Evolutionary conservation across 2,113 vertebrate species (phyloP).

Genomic region (Myrmecobius fasciatus): DNA sequence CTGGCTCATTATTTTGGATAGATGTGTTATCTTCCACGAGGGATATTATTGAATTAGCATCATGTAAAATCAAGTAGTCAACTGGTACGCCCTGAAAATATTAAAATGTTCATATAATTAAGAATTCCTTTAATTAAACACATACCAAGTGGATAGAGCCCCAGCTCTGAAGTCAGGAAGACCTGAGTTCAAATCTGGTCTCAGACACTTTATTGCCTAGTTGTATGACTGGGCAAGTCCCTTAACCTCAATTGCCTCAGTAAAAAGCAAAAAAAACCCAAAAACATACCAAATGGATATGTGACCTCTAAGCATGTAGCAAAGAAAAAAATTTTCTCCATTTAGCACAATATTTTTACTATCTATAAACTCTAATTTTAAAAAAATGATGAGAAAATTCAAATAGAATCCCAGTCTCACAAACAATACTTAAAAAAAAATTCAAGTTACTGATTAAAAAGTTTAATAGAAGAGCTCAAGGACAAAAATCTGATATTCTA

Average conservation of each 20-base stretch:
- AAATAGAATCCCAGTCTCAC: background rate
- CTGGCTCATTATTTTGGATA: conserved; percentile 50
- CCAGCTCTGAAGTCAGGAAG: too few relatives aligned
- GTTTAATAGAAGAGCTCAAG: background rate
- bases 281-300: conserved; percentile 14
- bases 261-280: too few relatives aligned
- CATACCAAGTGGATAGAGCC: background rate
- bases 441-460: background rate
- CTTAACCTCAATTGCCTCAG: too few relatives aligned
- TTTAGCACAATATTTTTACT: conserved; percentile 52
- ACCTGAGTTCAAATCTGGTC: too few relatives aligned
- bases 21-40: conserved; percentile 82
- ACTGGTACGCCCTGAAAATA: conserved; percentile 85
- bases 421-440: background rate
- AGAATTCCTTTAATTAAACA: background rate
- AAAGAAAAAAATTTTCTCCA: conserved; percentile 47
- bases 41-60: conserved; percentile 87
- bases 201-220: too few relatives aligned
- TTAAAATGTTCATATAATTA: conserved; percentile 31
- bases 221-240: too few relatives aligned
- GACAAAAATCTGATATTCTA: background rate
- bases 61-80: conserved; percentile 88
- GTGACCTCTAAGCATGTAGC: conserved; percentile 42
- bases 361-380: conserved; percentile 27
- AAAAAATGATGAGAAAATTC: conserved; percentile 26